Evolutionary conservation across 2,888 invertebrate genomes (phyloP).

Genomic region (Machimus rusticus): DNA sequence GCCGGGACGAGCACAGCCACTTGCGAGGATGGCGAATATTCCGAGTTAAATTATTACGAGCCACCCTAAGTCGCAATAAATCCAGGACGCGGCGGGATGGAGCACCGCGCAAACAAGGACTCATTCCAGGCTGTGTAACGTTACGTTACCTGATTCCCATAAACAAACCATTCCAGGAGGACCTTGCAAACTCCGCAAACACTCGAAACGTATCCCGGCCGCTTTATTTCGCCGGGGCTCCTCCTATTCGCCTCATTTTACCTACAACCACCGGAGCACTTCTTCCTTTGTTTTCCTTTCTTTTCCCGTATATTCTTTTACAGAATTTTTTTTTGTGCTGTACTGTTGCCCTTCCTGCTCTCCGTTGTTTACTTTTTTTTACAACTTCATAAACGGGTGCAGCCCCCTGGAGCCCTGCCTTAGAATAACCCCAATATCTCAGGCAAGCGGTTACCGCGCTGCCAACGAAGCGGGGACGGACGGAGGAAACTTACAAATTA

Average conservation of each 20-base stretch:
- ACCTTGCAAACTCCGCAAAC: constrained; percentile 3
- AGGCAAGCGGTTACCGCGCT: not conserved
- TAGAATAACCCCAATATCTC: constrained; percentile 9
- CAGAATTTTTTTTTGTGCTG: not conserved
- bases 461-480: not conserved
- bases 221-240: not conserved
- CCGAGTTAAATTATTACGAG: constrained; percentile 1
- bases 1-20: not conserved
- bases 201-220: constrained; percentile 3
- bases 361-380: not conserved
- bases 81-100: not conserved
- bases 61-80: constrained; percentile 11
- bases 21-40: constrained; percentile 9
- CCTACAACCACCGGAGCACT: not conserved
- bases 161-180: constrained; percentile 19
- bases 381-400: constrained; percentile 2
- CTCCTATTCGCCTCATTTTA: not conserved
- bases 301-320: not conserved
- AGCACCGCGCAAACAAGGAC: constrained; percentile 3
- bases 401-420: not conserved
- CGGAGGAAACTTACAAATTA: not conserved
- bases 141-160: constrained; percentile 29
- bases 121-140: not conserved
- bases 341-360: not conserved
- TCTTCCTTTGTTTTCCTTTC: not conserved